A percentile compares a stretch with the other conserved stretches of the same genome.
These are phyloP conservation scores for Pavo muticus DNA, from an alignment of 2,113 vertebrate species.

Conservation along the genomic window DNA sequence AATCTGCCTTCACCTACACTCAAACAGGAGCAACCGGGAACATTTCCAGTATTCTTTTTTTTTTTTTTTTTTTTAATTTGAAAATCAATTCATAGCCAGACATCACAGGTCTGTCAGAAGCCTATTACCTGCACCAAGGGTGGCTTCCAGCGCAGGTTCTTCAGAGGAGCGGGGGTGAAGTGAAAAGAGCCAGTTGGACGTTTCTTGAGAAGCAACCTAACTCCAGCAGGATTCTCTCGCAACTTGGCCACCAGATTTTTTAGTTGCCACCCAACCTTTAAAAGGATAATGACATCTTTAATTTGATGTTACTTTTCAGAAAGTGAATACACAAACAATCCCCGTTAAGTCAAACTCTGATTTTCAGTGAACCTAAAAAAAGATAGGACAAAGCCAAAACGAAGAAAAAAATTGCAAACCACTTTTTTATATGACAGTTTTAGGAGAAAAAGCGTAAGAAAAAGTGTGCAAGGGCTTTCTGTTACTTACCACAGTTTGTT, in stretches of 20 bases:
- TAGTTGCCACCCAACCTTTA: conserved; percentile 96
- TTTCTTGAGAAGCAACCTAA: conserved; percentile 90
- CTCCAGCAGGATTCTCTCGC: conserved; percentile 85
- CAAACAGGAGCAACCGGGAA: not conserved
- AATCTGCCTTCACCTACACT: not conserved
- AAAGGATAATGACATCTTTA: not conserved
- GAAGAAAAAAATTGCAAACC: not conserved
- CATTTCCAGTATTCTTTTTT: not conserved
- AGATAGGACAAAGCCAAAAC: not conserved
- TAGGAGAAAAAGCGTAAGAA: not conserved
- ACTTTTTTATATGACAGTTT: not conserved
- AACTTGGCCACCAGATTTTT: conserved; percentile 92
- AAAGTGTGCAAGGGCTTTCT: not conserved
- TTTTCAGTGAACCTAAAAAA: not conserved
- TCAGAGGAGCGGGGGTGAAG: conserved; percentile 89
- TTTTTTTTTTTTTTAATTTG: not conserved
- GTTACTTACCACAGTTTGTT: conserved; percentile 93
- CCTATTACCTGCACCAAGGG: conserved; percentile 88
- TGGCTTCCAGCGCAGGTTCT: conserved; percentile 94
- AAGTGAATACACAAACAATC: not conserved
- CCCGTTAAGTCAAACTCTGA: not conserved
- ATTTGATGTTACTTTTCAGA: not conserved
- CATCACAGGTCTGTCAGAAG: not conserved
- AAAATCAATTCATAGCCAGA: not conserved
- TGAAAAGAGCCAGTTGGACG: conserved; percentile 84